Conservation (phyloP, 2,797 vertebrate species). For the Rhinichthys osculus region DNA sequence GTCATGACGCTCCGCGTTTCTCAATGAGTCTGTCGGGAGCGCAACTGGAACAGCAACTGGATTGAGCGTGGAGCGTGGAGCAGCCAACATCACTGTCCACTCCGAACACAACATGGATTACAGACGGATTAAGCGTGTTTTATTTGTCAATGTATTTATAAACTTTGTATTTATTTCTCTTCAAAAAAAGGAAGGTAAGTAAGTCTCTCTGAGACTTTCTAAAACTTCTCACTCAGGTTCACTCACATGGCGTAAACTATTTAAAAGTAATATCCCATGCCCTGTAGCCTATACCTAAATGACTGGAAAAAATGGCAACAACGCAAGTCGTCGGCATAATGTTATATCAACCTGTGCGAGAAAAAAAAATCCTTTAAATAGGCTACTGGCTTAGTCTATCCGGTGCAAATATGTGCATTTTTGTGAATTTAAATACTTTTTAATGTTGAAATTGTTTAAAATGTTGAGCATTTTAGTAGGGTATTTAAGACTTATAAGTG, state of each 20-base stretch:
- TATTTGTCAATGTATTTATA: slow-evolving; percentile 78
- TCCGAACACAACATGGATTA: slow-evolving; percentile 74
- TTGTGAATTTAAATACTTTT: not conserved
- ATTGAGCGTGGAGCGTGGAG: slow-evolving; percentile 62
- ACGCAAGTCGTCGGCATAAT: not conserved
- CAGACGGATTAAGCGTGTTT: slow-evolving; percentile 70
- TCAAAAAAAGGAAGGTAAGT: slow-evolving; percentile 82
- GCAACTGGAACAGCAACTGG: slow-evolving; percentile 51
- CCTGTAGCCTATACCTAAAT: not conserved
- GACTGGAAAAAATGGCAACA: not conserved
- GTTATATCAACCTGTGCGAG: not conserved
- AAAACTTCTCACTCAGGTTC: not conserved
- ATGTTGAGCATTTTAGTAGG: not conserved
- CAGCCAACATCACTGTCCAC: slow-evolving; percentile 61
- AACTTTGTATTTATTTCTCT: slow-evolving; percentile 76
- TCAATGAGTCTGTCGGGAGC: slow-evolving; percentile 76
- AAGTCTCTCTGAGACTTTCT: not conserved
- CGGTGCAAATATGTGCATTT: not conserved
- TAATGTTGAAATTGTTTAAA: not conserved
- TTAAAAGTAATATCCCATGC: not conserved
- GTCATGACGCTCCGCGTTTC: slow-evolving; percentile 68
- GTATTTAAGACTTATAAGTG: not conserved
- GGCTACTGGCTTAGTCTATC: not conserved
- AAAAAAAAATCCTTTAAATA: not conserved
- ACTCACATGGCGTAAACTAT: not conserved